A percentile compares a stretch with the other conserved stretches of the same genome.
Conservation (phyloP, 2,797 vertebrate species). For the Acanthurus leucopareius region DNA sequence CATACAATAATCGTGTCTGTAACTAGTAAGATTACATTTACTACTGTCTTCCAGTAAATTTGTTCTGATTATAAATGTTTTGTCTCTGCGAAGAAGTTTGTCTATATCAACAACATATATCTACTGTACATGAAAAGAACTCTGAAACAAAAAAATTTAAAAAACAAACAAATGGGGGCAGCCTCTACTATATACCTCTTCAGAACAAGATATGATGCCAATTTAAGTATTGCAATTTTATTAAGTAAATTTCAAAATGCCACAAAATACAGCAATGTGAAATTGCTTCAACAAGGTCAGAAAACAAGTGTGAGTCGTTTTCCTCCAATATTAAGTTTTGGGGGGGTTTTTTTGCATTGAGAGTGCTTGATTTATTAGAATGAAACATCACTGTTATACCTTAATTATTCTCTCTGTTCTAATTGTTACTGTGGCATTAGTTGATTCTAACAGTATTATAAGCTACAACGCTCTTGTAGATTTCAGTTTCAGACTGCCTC, state of each 20-base stretch:
- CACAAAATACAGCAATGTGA: no score
- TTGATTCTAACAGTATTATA: no score
- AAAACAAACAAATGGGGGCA: not conserved
- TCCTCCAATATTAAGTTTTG: no score
- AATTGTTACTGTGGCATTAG: not conserved
- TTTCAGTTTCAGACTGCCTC: not conserved
- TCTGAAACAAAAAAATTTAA: no score
- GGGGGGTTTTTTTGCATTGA: no score
- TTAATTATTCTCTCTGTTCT: not conserved
- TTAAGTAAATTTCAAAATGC: no score
- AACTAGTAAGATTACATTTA: not conserved
- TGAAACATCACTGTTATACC: no score
- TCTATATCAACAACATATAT: not conserved
- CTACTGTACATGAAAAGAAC: not conserved
- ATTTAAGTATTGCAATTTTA: no score
- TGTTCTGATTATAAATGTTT: not conserved
- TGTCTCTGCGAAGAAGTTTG: not conserved
- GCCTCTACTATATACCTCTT: not conserved
- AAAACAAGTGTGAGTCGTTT: no score
- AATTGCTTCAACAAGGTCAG: no score
- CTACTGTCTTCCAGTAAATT: not conserved
- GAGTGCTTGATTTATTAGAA: no score
- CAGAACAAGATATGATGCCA: not conserved
- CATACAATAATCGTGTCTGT: not conserved
- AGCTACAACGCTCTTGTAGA: not conserved